Base-by-base conservation (phyloP, 2,888 invertebrate genomes). In the Conomelus anceps region DNA sequence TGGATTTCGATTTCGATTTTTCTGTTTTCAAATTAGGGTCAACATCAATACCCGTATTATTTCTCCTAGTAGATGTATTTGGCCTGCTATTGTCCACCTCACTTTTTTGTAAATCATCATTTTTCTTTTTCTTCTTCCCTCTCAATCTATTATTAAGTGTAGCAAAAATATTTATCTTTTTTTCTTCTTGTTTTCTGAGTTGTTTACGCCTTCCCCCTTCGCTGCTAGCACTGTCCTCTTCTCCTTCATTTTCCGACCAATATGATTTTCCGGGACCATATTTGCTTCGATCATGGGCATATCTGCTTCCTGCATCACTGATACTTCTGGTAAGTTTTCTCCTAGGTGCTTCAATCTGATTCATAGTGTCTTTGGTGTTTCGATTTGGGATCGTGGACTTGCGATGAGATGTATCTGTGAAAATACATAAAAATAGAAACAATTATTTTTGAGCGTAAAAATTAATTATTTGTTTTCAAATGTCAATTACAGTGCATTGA, bases 61-160 rank as follows among this genome's bases (percentile, higher is more conserved):
- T 26, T 23, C 26, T 34, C 4, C 87, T 29, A n/a, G 22, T 24
- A 24, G 87, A 17, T 13, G 22, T 34, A 22, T 22, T 87, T 11
- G 26, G 23, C 24, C 93, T 89, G 94, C 94, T 92, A 94, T 94
- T 92, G 94, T 94, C 22, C 93, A 91, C 24, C 89, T 95, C 95
- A 94, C 95, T 95, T 94, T 95, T 95, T 93, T 95, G n/a, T 7
- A 63, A 63, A 63, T 63, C n/a, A 3, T 3, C 20, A n/a, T 95
- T 92, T 95, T 95, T 92, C 96, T 93, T 92, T 94, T 94, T 88
- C 23, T 86, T 41, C 86, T 90, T 90, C 22, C 88, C 85, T 24
- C 86, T 86, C 22, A 86, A 24, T 6, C 86, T 24, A 11, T 89
- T 87, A 85, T 90, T 89, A 22, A 90, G 34, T 20, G 90, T 90